phyloP scores from a whole-genome alignment of 92 coral and sea anemone species.

The Blastomussa wellsi region DNA sequence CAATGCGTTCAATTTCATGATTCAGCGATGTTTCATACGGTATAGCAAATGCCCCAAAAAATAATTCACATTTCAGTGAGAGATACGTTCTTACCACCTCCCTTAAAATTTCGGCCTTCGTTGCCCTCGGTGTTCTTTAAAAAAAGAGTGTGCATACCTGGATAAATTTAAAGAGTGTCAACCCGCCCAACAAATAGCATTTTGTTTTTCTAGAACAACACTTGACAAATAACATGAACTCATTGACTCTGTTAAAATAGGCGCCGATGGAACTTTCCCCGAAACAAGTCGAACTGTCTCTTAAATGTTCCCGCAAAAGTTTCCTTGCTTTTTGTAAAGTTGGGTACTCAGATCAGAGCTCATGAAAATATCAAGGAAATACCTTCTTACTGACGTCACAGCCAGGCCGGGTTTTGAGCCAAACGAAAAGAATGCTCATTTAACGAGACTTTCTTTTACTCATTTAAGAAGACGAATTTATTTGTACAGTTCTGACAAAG shows the following conservation, averaged over 20 bases:
- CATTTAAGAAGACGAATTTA: not conserved
- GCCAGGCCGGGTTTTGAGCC: not conserved
- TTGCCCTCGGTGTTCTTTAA: too few relatives aligned
- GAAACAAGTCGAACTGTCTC: not conserved
- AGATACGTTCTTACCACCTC: too few relatives aligned
- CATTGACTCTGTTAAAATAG: not conserved
- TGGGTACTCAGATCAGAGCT: not conserved
- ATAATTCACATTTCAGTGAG: too few relatives aligned
- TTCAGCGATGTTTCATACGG: too few relatives aligned
- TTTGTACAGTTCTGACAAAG: not conserved
- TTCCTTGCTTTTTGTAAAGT: not conserved
- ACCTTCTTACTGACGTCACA: not conserved
- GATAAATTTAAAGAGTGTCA: too few relatives aligned
- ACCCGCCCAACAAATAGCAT: not conserved
- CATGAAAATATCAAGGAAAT: not conserved
- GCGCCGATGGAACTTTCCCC: not conserved
- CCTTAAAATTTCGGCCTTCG: too few relatives aligned
- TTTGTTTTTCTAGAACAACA: not conserved
- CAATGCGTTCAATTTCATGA: too few relatives aligned
- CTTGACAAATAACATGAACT: not conserved
- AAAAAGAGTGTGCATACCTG: too few relatives aligned
- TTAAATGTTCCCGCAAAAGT: not conserved
- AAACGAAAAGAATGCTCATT: not conserved
- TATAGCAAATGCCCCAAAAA: too few relatives aligned
- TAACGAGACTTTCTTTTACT: too few relatives aligned